phyloP scores from a whole-genome alignment of 2,113 vertebrate species.

The Thamnophis sirtalis region DNA sequence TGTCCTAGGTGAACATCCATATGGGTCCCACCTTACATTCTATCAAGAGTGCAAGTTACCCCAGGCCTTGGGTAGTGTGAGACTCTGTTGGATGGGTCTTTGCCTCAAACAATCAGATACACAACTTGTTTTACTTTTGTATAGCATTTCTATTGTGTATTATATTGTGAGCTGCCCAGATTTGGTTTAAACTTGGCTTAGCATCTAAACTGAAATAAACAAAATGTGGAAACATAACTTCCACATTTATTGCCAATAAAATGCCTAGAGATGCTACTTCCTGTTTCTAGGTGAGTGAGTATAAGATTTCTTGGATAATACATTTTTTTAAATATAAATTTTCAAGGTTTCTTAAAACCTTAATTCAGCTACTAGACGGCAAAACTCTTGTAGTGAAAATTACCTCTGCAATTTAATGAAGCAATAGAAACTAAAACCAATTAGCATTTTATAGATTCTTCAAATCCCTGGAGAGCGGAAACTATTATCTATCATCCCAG shows the following conservation, averaged over 20 bases:
- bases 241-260: not conserved
- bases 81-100: not conserved
- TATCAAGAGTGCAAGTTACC: not conserved
- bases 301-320: conserved; percentile 20
- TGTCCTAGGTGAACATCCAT: not conserved
- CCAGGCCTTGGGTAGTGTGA: not conserved
- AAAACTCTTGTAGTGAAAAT: not conserved
- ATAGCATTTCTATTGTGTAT: not conserved
- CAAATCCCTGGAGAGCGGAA: not conserved
- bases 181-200: not conserved
- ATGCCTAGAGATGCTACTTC: not conserved
- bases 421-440: conserved; percentile 24
- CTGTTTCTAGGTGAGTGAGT: conserved; percentile 22
- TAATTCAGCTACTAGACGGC: fast-evolving
- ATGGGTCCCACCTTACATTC: not conserved
- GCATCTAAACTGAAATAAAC: not conserved
- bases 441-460: not conserved
- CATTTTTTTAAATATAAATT: conserved; percentile 21
- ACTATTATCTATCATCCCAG: not conserved
- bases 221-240: not conserved
- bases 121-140: not conserved
- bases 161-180: not conserved
- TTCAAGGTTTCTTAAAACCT: conserved; percentile 23
- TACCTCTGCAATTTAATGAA: conserved; percentile 28
- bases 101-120: not conserved